Conservation (phyloP, 2,797 vertebrate species). For the Peromyscus attwateri region DNA sequence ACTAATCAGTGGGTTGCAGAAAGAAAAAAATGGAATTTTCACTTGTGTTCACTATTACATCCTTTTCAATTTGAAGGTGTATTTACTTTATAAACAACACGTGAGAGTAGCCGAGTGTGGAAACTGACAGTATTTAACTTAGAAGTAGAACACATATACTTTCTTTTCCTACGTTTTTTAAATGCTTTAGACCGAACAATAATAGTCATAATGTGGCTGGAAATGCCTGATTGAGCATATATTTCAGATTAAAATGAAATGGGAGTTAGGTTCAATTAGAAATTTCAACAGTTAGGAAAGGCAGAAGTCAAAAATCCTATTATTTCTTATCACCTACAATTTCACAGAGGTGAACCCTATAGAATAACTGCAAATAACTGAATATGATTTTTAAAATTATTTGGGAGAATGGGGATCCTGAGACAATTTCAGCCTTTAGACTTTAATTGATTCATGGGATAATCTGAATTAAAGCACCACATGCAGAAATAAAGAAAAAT, state of each 20-base stretch:
- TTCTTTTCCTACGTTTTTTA: not conserved
- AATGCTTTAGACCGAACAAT: not conserved
- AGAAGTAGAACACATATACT: not conserved
- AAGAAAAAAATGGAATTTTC: not conserved
- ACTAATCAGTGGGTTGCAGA: not conserved
- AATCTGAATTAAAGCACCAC: conserved; percentile 49
- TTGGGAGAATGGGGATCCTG: not conserved
- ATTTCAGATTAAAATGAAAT: not conserved
- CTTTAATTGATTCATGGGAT: not conserved
- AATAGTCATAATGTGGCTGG: not conserved
- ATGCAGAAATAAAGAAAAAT: conserved; percentile 23
- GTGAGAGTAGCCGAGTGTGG: not conserved
- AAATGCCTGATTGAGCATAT: not conserved
- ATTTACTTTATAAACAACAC: conserved; percentile 42
- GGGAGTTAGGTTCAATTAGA: not conserved
- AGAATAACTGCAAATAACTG: conserved; percentile 17
- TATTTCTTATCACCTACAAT: not conserved
- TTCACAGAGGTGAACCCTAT: conserved; percentile 33
- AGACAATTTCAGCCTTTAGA: conserved; percentile 24
- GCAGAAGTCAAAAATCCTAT: conserved; percentile 15
- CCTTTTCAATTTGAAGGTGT: conserved; percentile 55
- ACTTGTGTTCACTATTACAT: not conserved
- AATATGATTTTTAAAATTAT: conserved; percentile 10
- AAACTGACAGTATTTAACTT: not conserved
- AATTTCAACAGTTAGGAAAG: not conserved